Base-by-base conservation (phyloP, 2,797 vertebrate genomes). In the Paguma larvata region DNA sequence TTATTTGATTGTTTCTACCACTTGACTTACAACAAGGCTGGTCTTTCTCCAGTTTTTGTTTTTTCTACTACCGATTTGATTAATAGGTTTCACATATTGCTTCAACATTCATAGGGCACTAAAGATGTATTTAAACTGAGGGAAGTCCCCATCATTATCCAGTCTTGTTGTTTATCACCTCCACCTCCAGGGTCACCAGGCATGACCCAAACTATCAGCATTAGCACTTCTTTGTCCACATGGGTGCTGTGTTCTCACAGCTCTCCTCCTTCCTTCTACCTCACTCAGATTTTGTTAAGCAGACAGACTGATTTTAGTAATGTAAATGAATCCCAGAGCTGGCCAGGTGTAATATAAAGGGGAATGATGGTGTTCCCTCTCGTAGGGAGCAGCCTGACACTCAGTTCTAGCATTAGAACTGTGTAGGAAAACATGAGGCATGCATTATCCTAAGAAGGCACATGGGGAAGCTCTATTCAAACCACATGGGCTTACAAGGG, bases 331-430 rank as follows among this genome's bases (percentile, higher is more conserved):
- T 34, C 87, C 7, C 23, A 15, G 19, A 38, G 2, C 5, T 21
- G 13, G 21, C 23, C 89, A 27, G 1, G 2, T 23, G 1, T 34
- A 62, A 62, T 3, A 9, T 27, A 27, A 46, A 44, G 10, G 0
- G 0, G 15, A 56, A 44, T 16, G 0, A 6, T 32, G 12, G 19
- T 30, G 16, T 23, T 30, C 18, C 21, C 27, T 11, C 3, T 25
- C n/a, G 23, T 12, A 2, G 5, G 32, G 21, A 84, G 4, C 8
- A 4, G 6, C 27, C 3, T 11, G 6, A 5, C 23, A 2, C 51
- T 82, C 15, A 30, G 16, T 16, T 34, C 46, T 15, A 4, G 27
- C 68, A 46, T 6, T 34, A 18, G 6, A 18, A 1, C 19, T 56
- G 10, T 68, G 16, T 21, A 34, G 2, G 14, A 16, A 32, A 41